These are phyloP conservation scores for Acleris cristana DNA, from an alignment of 2,888 invertebrate genomes.

Conservation along the genomic window DNA sequence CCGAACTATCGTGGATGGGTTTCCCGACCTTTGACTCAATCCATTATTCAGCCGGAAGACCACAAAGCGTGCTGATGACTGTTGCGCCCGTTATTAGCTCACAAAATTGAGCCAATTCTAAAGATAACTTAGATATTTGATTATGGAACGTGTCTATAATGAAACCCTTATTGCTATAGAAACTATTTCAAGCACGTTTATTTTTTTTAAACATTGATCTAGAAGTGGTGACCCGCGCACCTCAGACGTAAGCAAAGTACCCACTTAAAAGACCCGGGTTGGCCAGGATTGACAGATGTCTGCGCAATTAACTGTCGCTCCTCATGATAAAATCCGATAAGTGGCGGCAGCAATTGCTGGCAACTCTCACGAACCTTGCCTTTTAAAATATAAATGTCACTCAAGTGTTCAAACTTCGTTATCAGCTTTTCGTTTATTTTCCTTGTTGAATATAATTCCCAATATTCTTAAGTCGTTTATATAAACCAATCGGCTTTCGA, in stretches of 20 bases:
- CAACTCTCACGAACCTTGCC: conserved; percentile 40
- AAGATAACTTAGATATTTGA: too few species aligned
- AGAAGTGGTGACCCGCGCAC: not conserved
- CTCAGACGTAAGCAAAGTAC: conserved; percentile 17
- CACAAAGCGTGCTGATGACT: conserved; percentile 24
- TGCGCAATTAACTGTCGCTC: conserved; percentile 52
- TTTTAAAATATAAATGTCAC: conserved; percentile 45
- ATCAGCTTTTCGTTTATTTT: conserved; percentile 39
- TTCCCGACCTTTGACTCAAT: conserved; percentile 10
- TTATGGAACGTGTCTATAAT: too few species aligned
- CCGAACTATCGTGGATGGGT: conserved; percentile 25
- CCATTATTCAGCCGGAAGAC: conserved; percentile 27
- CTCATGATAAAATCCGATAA: conserved; percentile 51
- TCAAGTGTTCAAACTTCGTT: conserved; percentile 41
- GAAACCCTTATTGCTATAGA: too few species aligned
- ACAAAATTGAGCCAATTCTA: too few species aligned
- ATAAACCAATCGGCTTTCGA: conserved; percentile 30
- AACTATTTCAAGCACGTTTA: too few species aligned
- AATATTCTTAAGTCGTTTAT: conserved; percentile 37
- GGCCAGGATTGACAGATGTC: conserved; percentile 51
- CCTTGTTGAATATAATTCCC: conserved; percentile 35
- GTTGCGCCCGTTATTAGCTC: not conserved
- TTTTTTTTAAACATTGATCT: not conserved
- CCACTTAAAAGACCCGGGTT: conserved; percentile 16
- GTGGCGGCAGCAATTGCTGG: conserved; percentile 35